Evolutionary conservation across 2,888 invertebrate species (phyloP).

Genomic region (Scaptomyza tumidula): DNA sequence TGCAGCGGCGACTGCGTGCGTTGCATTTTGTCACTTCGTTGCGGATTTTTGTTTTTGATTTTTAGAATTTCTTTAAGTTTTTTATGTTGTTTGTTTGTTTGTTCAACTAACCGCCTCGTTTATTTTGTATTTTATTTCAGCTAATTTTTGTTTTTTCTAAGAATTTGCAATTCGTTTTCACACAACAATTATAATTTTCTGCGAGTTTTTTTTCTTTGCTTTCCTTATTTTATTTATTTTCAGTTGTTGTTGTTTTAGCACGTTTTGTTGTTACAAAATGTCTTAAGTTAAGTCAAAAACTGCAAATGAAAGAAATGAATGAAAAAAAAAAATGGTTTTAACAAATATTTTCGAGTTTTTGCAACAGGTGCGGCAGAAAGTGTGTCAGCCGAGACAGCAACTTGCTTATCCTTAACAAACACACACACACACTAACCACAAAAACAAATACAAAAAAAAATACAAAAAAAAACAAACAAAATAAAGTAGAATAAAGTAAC

Average conservation of each 20-base stretch:
- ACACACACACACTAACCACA: slow-evolving; percentile 6
- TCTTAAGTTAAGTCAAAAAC: not conserved
- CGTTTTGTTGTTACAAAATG: slow-evolving; percentile 4
- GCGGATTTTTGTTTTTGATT: slow-evolving; percentile 1
- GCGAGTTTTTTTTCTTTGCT: slow-evolving; percentile 17
- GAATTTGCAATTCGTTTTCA: slow-evolving; percentile 52
- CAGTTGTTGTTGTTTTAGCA: slow-evolving; percentile 6
- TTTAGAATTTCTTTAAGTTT: slow-evolving; percentile 40
- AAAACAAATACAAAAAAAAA: slow-evolving; percentile 13
- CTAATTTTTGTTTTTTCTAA: slow-evolving; percentile 27
- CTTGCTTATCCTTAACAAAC: slow-evolving; percentile 27
- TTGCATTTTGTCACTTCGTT: slow-evolving; percentile 63
- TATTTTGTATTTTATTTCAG: slow-evolving; percentile 2
- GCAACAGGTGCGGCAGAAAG: slow-evolving; percentile 41
- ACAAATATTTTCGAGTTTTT: slow-evolving; percentile 10
- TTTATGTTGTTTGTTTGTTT: not conserved
- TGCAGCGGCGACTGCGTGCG: slow-evolving; percentile 69
- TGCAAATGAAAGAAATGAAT: slow-evolving; percentile 20
- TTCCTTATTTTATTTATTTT: slow-evolving; percentile 5
- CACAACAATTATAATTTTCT: slow-evolving; percentile 29
- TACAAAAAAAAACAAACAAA: slow-evolving; percentile 2
- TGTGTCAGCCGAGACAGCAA: slow-evolving; percentile 26
- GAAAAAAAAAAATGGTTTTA: slow-evolving; percentile 2
- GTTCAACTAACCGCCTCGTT: slow-evolving; percentile 13
- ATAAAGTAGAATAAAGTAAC: slow-evolving; percentile 6